Evolutionary conservation across 2,888 invertebrate species (phyloP).

Genomic region (Apodemia duryi): DNA sequence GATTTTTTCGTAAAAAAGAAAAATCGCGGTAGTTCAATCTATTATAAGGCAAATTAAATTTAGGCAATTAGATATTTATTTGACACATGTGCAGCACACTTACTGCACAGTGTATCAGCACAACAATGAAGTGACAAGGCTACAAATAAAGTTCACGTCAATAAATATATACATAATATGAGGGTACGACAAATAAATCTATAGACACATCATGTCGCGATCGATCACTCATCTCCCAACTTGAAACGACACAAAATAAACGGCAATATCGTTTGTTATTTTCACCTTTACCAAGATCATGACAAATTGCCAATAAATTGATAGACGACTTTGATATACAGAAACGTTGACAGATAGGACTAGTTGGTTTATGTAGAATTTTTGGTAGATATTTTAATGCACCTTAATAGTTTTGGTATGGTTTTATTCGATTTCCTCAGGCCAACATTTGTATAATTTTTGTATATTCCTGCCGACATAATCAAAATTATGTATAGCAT

Average conservation of each 20-base stretch:
- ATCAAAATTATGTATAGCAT: too few relatives aligned
- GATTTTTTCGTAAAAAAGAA: too few relatives aligned
- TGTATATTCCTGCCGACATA: too few relatives aligned
- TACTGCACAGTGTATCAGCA: too few relatives aligned
- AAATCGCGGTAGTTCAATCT: too few relatives aligned
- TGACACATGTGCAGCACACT: too few relatives aligned
- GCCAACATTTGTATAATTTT: too few relatives aligned
- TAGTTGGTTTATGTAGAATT: neutral
- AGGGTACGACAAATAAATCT: neutral
- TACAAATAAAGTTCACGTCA: neutral
- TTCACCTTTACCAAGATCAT: conserved; percentile 15
- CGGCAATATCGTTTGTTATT: conserved; percentile 13
- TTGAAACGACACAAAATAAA: conserved; percentile 13
- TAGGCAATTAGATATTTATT: too few relatives aligned
- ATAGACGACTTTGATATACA: conserved; percentile 7
- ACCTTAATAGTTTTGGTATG: neutral
- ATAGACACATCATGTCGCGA: conserved; percentile 7
- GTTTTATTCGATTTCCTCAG: neutral
- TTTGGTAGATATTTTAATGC: neutral
- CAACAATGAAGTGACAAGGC: neutral
- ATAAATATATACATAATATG: neutral
- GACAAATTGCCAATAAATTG: conserved; percentile 13
- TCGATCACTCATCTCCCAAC: conserved; percentile 15
- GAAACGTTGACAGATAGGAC: neutral
- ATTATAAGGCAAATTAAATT: too few relatives aligned